Percentiles rank a stretch among this genome's conserved stretches.
These are phyloP conservation scores for Carcina quercana DNA, from an alignment of 2,888 invertebrate genomes.

Conservation along the genomic window DNA sequence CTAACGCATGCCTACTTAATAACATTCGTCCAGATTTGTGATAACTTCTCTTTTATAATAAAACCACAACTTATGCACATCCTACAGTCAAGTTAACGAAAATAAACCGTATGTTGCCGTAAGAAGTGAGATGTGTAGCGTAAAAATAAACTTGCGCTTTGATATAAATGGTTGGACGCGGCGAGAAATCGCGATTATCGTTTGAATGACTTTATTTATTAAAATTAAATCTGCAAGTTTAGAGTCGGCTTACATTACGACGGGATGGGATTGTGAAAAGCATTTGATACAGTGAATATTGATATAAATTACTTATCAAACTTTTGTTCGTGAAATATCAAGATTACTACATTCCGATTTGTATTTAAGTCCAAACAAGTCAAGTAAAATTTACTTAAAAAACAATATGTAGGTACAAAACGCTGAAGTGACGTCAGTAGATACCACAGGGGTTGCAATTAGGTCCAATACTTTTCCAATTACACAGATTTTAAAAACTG, in stretches of 20 bases:
- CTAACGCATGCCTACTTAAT: constrained; percentile 11
- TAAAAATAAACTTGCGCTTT: constrained; percentile 18
- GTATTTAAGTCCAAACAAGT: too few relatives aligned
- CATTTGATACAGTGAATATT: too few relatives aligned
- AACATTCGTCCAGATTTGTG: constrained; percentile 17
- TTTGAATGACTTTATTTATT: constrained; percentile 46
- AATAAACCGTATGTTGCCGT: constrained; percentile 5
- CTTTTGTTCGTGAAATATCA: too few relatives aligned
- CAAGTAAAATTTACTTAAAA: too few relatives aligned
- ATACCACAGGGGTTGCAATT: too few relatives aligned
- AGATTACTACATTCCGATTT: too few relatives aligned
- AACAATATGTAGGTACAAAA: too few relatives aligned
- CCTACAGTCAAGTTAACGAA: constrained; percentile 1
- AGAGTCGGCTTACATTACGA: constrained; percentile 25
- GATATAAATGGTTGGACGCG: constrained; percentile 23
- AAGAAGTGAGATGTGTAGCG: constrained; percentile 8
- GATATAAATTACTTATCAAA: too few relatives aligned
- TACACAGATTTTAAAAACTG: too few relatives aligned
- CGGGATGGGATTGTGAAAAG: constrained; percentile 6
- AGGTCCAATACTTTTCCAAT: too few relatives aligned
- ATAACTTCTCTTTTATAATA: constrained; percentile 18
- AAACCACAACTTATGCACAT: constrained; percentile 11
- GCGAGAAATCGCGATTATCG: constrained; percentile 37
- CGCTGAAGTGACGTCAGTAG: too few relatives aligned
- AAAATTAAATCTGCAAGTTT: constrained; percentile 34